Conservation (phyloP, 2,113 vertebrate species). For the Lampris megalopsis region DNA sequence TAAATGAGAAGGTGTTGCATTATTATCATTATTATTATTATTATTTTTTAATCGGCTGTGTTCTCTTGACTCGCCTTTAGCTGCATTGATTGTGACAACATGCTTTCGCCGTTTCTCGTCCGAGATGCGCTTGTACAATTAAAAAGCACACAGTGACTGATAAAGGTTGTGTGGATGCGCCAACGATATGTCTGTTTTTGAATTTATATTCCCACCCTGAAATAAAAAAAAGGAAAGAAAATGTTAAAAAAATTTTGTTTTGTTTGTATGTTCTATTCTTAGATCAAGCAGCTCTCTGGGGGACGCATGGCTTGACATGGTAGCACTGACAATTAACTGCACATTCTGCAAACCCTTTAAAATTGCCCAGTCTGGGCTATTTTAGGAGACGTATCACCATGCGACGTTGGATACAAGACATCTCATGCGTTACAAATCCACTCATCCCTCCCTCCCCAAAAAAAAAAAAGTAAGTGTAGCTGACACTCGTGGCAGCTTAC, state of each 20-base stretch:
- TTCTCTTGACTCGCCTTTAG: conserved; percentile 67
- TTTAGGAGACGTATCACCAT: conserved; percentile 28
- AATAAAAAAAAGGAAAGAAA: conserved; percentile 63
- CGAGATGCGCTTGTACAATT: conserved; percentile 65
- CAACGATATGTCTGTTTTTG: conserved; percentile 63
- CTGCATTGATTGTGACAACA: conserved; percentile 67
- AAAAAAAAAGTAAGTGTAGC: no score
- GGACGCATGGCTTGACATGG: neutral
- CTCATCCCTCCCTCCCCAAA: neutral
- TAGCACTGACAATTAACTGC: no score
- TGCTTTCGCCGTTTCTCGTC: conserved; percentile 62
- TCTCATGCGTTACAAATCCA: conserved; percentile 14
- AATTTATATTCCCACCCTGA: conserved; percentile 74
- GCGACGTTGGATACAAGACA: conserved; percentile 42
- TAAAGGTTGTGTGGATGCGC: conserved; percentile 72
- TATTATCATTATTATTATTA: conserved; percentile 30
- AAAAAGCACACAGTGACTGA: conserved; percentile 65
- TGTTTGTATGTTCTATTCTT: neutral
- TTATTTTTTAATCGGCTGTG: conserved; percentile 27
- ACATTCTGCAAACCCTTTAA: no score
- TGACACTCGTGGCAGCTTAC: no score
- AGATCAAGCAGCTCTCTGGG: neutral
- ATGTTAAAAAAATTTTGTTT: neutral
- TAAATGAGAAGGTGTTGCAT: conserved; percentile 6
- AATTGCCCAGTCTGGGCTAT: conserved; percentile 16